phyloP scores from a whole-genome alignment of 2,797 vertebrate genomes.

The Morelia viridis region DNA sequence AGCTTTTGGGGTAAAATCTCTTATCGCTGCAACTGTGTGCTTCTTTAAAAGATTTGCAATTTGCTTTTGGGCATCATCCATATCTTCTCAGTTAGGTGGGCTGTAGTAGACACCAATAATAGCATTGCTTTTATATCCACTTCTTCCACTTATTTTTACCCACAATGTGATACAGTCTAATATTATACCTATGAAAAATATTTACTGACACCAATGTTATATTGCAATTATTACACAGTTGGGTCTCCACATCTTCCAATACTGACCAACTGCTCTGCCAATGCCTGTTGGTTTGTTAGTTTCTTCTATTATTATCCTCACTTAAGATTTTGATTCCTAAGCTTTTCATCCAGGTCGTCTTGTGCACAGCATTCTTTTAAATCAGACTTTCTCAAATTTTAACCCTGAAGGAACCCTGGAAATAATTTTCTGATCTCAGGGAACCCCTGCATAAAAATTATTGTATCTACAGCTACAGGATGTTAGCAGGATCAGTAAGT shows the following conservation, averaged over 20 bases:
- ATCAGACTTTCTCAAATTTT: too few species aligned
- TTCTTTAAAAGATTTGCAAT: background rate
- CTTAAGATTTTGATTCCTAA: background rate
- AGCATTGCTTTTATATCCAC: too few species aligned
- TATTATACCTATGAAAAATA: too few species aligned
- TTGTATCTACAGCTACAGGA: too few species aligned
- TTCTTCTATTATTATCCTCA: background rate
- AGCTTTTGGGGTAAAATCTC: background rate
- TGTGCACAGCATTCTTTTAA: background rate
- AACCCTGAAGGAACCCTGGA: too few species aligned
- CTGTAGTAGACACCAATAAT: too few species aligned
- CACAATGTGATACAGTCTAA: too few species aligned
- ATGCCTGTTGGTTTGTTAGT: background rate
- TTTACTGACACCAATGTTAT: background rate
- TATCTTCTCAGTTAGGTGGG: background rate
- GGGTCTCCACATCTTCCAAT: background rate
- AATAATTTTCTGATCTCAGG: too few species aligned
- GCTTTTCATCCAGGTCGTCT: background rate
- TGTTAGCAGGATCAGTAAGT: too few species aligned
- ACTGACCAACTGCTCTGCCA: background rate
- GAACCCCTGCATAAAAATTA: too few species aligned
- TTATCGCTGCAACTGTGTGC: background rate
- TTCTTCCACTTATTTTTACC: too few species aligned
- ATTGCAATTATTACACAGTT: background rate
- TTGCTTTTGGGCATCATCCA: background rate